A percentile compares a stretch with the other conserved stretches of the same genome.
These are phyloP conservation scores for Phycodurus eques DNA, from an alignment of 2,113 vertebrate genomes.

Conservation along the genomic window DNA sequence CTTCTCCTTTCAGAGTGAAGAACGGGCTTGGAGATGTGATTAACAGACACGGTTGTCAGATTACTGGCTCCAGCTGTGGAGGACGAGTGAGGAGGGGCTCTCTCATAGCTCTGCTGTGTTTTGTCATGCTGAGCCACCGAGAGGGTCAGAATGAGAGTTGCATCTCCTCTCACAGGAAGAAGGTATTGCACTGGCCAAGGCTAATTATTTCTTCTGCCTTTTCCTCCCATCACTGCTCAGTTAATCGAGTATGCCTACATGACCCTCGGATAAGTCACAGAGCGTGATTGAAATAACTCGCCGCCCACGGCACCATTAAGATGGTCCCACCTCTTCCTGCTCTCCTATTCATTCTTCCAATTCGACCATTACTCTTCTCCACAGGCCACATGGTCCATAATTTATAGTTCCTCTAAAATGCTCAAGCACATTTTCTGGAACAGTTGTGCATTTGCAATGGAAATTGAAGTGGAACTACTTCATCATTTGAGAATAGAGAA, in stretches of 20 bases:
- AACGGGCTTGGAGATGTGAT: conserved; percentile 64
- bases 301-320: conserved; percentile 6
- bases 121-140: conserved; percentile 26
- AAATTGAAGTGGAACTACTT: background rate
- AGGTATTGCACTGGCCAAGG: conserved; percentile 1
- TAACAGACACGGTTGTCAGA: conserved; percentile 64
- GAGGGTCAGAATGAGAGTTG: conserved; percentile 20
- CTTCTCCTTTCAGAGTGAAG: conserved; percentile 46
- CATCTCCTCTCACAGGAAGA: conserved; percentile 36
- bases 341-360: conserved; percentile 6
- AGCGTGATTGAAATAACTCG: conserved; percentile 51
- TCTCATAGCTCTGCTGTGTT: conserved; percentile 25
- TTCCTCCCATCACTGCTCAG: conserved; percentile 30
- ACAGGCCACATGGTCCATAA: conserved; percentile 21
- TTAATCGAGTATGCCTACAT: conserved; percentile 56
- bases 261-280: conserved; percentile 46
- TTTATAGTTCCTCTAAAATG: conserved; percentile 8
- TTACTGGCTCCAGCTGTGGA: conserved; percentile 51
- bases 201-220: conserved; percentile 14
- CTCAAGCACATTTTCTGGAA: background rate
- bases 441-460: background rate
- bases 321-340: conserved; percentile 3
- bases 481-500: background rate
- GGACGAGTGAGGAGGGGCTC: conserved; percentile 28
- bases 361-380: conserved; percentile 18